phyloP scores from a whole-genome alignment of 2,888 invertebrate species.

The Drosophila meridionalis region DNA sequence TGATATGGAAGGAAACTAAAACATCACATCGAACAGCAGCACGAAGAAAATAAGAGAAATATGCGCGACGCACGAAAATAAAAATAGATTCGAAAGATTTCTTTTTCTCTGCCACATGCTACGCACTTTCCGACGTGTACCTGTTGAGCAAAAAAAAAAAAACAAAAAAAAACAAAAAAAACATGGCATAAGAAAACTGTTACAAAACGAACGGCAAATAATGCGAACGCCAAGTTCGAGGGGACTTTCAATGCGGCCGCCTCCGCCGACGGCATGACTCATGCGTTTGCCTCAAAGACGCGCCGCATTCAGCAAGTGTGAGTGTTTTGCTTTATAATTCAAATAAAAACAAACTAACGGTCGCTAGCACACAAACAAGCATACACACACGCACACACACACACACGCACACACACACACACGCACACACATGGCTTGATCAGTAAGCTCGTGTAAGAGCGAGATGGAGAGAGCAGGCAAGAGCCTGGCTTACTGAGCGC shows the following conservation, averaged over 20 bases:
- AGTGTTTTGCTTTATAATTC: constrained; percentile 44
- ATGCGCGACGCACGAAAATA: constrained; percentile 44
- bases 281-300: constrained; percentile 34
- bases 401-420: not conserved
- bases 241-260: constrained; percentile 43
- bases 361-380: constrained; percentile 21
- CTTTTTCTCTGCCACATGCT: constrained; percentile 34
- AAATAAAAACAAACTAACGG: constrained; percentile 66
- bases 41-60: constrained; percentile 31
- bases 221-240: constrained; percentile 48
- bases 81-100: constrained; percentile 60
- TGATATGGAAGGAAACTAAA: constrained; percentile 9
- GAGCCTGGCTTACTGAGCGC: constrained; percentile 36
- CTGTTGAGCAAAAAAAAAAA: constrained; percentile 72
- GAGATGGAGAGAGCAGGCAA: constrained; percentile 6
- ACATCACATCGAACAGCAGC: constrained; percentile 14
- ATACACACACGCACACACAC: constrained; percentile 12
- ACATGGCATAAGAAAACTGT: constrained; percentile 41
- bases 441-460: not conserved
- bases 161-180: constrained; percentile 32
- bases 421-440: constrained; percentile 41
- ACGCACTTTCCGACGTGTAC: constrained; percentile 58
- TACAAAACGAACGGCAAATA: constrained; percentile 48
- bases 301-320: constrained; percentile 42
- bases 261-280: constrained; percentile 52